Percentiles rank a stretch among this genome's conserved stretches.
Conservation (phyloP, 2,888 invertebrate genomes). For the Synergus laeviventris region DNA sequence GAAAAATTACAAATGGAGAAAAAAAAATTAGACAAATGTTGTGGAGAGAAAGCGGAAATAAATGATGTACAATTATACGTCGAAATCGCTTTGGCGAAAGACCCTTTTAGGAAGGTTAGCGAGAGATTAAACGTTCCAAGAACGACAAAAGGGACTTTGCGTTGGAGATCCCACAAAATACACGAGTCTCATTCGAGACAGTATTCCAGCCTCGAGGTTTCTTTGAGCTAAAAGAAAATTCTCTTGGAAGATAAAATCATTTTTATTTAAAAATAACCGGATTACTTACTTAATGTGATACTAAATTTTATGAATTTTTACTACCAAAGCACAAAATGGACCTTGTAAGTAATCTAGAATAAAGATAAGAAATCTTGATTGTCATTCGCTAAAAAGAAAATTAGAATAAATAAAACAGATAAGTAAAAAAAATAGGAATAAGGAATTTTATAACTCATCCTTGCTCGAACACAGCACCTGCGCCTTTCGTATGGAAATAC, state of each 20-base stretch:
- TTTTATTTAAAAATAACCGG: background rate
- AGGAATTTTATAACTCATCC: constrained; percentile 1
- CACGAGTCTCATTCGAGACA: background rate
- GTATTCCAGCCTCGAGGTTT: background rate
- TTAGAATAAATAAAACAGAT: background rate
- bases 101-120: background rate
- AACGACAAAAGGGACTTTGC: background rate
- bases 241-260: background rate
- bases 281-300: background rate
- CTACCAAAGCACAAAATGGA: no score
- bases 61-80: background rate
- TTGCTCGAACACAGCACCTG: constrained; percentile 22
- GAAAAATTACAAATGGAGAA: background rate
- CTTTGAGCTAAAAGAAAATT: background rate
- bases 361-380: background rate
- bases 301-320: background rate
- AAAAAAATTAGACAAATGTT: constrained; percentile 3
- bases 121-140: background rate
- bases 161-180: background rate
- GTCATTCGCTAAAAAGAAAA: background rate
- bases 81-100: background rate
- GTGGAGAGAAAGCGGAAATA: background rate
- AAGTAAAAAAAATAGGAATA: constrained; percentile 13
- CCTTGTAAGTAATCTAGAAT: background rate
- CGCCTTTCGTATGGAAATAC: constrained; percentile 27